Conservation (phyloP, 2,797 vertebrate genomes). For the Periophthalmus magnuspinnatus region DNA sequence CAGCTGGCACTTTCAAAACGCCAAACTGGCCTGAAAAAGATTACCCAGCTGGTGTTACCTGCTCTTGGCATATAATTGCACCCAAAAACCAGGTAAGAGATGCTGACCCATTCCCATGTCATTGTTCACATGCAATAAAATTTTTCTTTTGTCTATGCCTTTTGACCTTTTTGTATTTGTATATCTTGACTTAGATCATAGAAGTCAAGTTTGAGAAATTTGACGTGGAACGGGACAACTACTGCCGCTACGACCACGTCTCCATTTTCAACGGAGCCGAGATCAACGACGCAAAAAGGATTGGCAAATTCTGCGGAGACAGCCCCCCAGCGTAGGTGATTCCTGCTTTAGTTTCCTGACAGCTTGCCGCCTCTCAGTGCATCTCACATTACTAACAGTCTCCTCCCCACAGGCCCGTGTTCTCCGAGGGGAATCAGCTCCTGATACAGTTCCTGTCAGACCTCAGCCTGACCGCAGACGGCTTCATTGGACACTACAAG, state of each 20-base stretch:
- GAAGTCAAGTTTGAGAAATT: slow-evolving; percentile 98
- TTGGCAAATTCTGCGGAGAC: slow-evolving; percentile 96
- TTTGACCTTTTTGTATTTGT: background rate
- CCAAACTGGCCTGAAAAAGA: slow-evolving; percentile 98
- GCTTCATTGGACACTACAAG: slow-evolving; percentile 96
- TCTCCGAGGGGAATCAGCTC: slow-evolving; percentile 93
- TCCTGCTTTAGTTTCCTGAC: slow-evolving; percentile 16
- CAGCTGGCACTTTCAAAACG: slow-evolving; percentile 89
- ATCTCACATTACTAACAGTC: slow-evolving; percentile 26
- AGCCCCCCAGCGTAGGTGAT: slow-evolving; percentile 92
- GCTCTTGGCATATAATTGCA: slow-evolving; percentile 95
- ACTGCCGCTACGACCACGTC: slow-evolving; percentile 95
- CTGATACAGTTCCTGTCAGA: slow-evolving; percentile 97
- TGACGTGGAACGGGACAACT: slow-evolving; percentile 97
- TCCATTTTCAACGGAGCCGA: slow-evolving; percentile 94
- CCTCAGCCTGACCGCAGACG: slow-evolving; percentile 95
- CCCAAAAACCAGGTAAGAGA: slow-evolving; percentile 90
- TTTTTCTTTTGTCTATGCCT: background rate
- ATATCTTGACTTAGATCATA: slow-evolving; percentile 77
- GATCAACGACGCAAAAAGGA: slow-evolving; percentile 91
- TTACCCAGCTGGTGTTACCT: slow-evolving; percentile 94
- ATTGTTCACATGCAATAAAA: background rate
- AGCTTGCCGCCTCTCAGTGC: background rate
- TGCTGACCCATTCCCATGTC: background rate
- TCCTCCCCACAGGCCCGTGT: slow-evolving; percentile 83